Evolutionary conservation across 1,140 invertebrate species (phyloP), one percentile per base, ranked within the genome.

Genomic region (Fopius arisanus): DNA sequence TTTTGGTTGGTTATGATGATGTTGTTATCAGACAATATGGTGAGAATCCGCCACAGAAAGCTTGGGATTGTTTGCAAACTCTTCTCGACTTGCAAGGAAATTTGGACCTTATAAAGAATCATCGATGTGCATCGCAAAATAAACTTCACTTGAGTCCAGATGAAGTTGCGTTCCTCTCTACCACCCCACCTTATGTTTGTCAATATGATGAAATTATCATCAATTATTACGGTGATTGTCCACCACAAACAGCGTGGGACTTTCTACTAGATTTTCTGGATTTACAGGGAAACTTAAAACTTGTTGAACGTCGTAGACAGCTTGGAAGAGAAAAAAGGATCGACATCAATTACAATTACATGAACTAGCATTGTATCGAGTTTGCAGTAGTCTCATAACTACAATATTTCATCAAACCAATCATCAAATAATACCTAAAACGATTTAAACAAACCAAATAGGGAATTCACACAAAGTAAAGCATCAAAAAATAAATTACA

Each of bases 221-320:
- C 7, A 59, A 28, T 16, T 14, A 70, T 62, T 70, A 59, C 12
- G 51, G 51, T 16, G 26, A 62, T 70, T 4, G 37, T 59, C 28
- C 68, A 59, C 68, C 68, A 16, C 16, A 70, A 23, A 14, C 23
- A 33, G 51, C 21, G 9, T 59, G 21, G 16, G 68, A 70, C 16
- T 70, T 70, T 21, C 48, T 70, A 16, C 16, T 31, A 23, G 68
- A 70, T 19, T 23, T 70, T 9, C 28, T 59, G 1, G 41, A 70
- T 5, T 51, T 70, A 19, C 23, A 70, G 12, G 16, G 23, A 12
- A 70, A 70, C 54, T 59, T 70, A 1, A 19, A 70, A 2, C n/a
- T 31, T 3, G 7, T 31, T 3, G 7, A 7, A 31, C 7, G 7
- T 31, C 29, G 29, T 31, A 31, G 29, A 31, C 3, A 31, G 29